phyloP scores from a whole-genome alignment of 2,888 invertebrate genomes.

The Luffia ferchaultella region DNA sequence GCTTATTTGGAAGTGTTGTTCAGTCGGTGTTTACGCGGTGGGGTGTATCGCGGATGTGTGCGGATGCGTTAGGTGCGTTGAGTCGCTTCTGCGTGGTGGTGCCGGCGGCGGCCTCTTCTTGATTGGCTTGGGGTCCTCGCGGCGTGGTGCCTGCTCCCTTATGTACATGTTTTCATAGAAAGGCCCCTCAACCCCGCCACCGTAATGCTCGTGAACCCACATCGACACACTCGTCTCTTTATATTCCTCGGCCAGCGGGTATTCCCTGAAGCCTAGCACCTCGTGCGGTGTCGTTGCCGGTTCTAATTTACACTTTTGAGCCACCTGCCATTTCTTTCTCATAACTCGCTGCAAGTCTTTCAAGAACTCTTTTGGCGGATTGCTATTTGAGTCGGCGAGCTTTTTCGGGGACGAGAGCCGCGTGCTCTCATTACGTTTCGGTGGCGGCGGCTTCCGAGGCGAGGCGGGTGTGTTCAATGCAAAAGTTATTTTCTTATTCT shows the following conservation, averaged over 20 bases:
- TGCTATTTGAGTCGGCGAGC: conserved; percentile 73
- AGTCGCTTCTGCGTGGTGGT: conserved; percentile 88
- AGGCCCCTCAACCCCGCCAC: conserved; percentile 63
- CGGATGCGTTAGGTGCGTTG: conserved; percentile 72
- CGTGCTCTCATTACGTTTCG: conserved; percentile 79
- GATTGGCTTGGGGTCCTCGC: conserved; percentile 44
- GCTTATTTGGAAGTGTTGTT: not conserved
- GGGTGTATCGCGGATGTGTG: not conserved
- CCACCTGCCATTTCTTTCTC: conserved; percentile 93
- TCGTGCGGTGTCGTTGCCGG: conserved; percentile 90
- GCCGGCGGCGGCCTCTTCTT: conserved; percentile 87
- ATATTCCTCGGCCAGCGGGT: conserved; percentile 75
- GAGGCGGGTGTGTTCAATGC: conserved; percentile 66
- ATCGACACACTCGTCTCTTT: conserved; percentile 86
- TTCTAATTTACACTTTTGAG: conserved; percentile 90
- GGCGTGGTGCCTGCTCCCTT: conserved; percentile 21
- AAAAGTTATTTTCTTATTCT: conserved; percentile 72
- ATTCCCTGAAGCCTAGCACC: conserved; percentile 88
- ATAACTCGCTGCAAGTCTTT: conserved; percentile 91
- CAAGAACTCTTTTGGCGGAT: conserved; percentile 83
- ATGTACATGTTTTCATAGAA: conserved; percentile 79
- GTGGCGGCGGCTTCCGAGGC: conserved; percentile 76
- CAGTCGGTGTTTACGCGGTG: not conserved
- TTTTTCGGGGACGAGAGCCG: conserved; percentile 80
- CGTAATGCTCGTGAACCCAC: conserved; percentile 91